Conservation (phyloP, 2,888 invertebrate genomes). For the Mechanitis mazaeus region DNA sequence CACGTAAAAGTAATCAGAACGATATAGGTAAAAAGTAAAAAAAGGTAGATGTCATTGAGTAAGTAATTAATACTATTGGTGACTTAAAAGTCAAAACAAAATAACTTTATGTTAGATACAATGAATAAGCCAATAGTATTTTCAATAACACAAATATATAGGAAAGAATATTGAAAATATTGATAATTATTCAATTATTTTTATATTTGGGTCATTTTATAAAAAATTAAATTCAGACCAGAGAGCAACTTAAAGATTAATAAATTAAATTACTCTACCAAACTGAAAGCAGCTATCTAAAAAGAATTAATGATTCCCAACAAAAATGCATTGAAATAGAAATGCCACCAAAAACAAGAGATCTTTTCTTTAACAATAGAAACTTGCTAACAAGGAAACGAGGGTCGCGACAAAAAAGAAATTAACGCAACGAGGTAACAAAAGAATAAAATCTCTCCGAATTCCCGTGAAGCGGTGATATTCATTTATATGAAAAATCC, state of each 20-base stretch:
- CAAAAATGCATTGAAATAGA: slow-evolving; percentile 8
- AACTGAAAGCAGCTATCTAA: slow-evolving; percentile 5
- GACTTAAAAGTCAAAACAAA: no score
- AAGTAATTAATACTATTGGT: no score
- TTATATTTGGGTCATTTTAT: no score
- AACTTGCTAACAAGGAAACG: slow-evolving; percentile 25
- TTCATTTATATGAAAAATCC: slow-evolving; percentile 45
- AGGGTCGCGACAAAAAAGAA: slow-evolving; percentile 31
- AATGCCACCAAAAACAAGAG: slow-evolving; percentile 9
- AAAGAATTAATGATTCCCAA: slow-evolving; percentile 1
- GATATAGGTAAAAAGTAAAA: no score
- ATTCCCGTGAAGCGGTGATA: slow-evolving; percentile 43
- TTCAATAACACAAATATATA: no score
- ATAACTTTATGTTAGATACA: no score
- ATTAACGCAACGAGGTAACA: slow-evolving; percentile 34
- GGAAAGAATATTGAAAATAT: no score
- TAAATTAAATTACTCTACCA: slow-evolving; percentile 8
- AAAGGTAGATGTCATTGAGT: no score
- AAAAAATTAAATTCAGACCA: no score
- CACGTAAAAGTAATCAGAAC: no score
- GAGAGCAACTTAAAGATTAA: not conserved
- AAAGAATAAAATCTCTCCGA: slow-evolving; percentile 17
- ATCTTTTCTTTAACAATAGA: slow-evolving; percentile 22
- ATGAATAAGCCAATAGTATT: no score
- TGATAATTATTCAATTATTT: no score